These are phyloP conservation scores for Thamnophis sirtalis DNA, from an alignment of 2,113 vertebrate genomes.

Conservation along the genomic window DNA sequence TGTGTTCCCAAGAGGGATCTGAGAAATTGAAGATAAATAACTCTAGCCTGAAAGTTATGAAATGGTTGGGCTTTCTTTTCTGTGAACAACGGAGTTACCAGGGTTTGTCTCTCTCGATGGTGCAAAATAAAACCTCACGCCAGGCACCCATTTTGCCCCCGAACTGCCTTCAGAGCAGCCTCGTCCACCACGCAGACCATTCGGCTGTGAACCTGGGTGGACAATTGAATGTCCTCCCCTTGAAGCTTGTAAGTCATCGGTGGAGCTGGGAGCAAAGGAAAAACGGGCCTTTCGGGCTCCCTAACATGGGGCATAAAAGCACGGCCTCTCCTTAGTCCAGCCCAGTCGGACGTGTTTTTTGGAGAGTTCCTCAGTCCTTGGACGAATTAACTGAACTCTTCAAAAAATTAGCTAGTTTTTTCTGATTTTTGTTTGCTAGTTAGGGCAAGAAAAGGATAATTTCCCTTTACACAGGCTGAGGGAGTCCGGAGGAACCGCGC, in stretches of 20 bases:
- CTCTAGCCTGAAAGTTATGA: neutral
- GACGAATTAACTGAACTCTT: no score
- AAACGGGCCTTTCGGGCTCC: neutral
- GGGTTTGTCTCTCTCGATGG: neutral
- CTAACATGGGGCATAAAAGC: neutral
- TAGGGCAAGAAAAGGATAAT: no score
- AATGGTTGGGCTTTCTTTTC: neutral
- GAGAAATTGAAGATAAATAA: fast-evolving
- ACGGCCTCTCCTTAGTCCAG: no score
- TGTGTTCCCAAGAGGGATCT: neutral
- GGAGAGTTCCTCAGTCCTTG: no score
- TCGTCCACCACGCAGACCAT: fast-evolving
- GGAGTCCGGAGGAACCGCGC: no score
- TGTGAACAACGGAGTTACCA: neutral
- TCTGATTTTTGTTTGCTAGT: no score
- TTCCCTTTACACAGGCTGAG: no score
- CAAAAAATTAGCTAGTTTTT: no score
- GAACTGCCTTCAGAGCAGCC: neutral
- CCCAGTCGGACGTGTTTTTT: no score
- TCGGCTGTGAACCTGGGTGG: neutral
- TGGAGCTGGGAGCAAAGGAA: neutral
- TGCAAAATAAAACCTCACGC: neutral
- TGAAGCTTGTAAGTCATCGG: neutral
- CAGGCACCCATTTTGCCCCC: fast-evolving
- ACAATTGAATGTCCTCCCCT: neutral